phyloP scores from a whole-genome alignment of 2,113 vertebrate genomes.

The Gorsachius goisagi region DNA sequence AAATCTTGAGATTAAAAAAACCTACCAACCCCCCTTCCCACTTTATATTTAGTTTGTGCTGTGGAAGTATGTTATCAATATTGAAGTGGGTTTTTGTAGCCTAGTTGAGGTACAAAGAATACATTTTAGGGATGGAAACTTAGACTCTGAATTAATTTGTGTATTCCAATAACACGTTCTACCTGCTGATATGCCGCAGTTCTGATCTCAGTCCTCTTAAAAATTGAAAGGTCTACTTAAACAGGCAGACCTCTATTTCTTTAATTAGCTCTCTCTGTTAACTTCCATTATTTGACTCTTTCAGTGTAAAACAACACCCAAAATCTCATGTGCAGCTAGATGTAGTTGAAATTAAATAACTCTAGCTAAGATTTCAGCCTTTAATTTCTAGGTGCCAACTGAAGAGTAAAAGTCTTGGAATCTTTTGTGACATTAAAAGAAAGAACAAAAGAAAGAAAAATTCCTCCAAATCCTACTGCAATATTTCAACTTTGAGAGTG shows the following conservation, averaged over 20 bases:
- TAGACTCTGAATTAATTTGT: neutral
- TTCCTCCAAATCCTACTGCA: neutral
- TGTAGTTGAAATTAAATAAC: neutral
- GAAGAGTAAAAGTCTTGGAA: neutral
- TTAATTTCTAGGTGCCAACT: neutral
- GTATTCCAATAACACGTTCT: neutral
- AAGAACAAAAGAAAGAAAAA: neutral
- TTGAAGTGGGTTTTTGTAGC: neutral
- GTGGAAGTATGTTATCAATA: neutral
- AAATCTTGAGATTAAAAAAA: neutral
- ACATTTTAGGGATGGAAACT: neutral
- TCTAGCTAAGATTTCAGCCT: neutral
- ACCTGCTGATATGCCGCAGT: neutral
- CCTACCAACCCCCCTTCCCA: rapidly evolving
- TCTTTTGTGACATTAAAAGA: neutral
- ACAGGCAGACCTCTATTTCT: neutral
- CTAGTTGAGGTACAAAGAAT: neutral
- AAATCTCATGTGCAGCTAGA: neutral
- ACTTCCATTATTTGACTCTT: neutral
- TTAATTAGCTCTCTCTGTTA: neutral
- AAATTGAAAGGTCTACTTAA: neutral
- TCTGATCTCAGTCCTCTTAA: neutral
- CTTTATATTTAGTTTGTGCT: neutral
- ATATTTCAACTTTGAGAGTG: neutral
- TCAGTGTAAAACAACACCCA: neutral